Percentiles rank a stretch among this genome's conserved stretches.
phyloP scores from a whole-genome alignment of 2,888 invertebrate genomes.

The Polia nebulosa region DNA sequence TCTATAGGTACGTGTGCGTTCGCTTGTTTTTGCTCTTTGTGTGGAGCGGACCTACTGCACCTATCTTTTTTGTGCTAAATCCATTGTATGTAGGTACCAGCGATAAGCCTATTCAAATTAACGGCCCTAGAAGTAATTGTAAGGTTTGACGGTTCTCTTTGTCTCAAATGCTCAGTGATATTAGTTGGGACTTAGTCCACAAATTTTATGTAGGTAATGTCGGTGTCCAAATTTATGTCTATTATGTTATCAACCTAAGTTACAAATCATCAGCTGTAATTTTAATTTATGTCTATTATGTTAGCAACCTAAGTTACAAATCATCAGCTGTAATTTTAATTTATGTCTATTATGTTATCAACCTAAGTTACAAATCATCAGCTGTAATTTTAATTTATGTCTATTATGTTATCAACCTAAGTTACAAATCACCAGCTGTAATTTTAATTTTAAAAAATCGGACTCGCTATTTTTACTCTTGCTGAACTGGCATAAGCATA shows the following conservation, averaged over 20 bases:
- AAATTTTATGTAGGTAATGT: background rate
- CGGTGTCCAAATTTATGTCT: too few relatives aligned
- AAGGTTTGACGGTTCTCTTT: conserved; percentile 16
- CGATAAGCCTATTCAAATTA: conserved; percentile 11
- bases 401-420: too few relatives aligned
- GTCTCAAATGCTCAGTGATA: background rate
- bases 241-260: too few relatives aligned
- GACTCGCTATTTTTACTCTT: too few relatives aligned
- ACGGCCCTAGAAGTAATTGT: background rate
- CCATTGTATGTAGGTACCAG: background rate
- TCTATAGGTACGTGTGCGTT: background rate
- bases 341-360: too few relatives aligned
- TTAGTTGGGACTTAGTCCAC: background rate
- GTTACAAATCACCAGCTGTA: too few relatives aligned
- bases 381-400: too few relatives aligned
- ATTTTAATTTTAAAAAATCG: too few relatives aligned
- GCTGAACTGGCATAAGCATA: too few relatives aligned
- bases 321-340: too few relatives aligned
- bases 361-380: too few relatives aligned
- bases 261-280: background rate
- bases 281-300: background rate
- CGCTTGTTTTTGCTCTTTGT: background rate
- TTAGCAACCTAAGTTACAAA: too few relatives aligned
- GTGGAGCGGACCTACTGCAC: background rate
- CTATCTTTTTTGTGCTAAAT: background rate